Base-by-base conservation (phyloP, 2,888 invertebrate species). In the Melieria crassipennis region DNA sequence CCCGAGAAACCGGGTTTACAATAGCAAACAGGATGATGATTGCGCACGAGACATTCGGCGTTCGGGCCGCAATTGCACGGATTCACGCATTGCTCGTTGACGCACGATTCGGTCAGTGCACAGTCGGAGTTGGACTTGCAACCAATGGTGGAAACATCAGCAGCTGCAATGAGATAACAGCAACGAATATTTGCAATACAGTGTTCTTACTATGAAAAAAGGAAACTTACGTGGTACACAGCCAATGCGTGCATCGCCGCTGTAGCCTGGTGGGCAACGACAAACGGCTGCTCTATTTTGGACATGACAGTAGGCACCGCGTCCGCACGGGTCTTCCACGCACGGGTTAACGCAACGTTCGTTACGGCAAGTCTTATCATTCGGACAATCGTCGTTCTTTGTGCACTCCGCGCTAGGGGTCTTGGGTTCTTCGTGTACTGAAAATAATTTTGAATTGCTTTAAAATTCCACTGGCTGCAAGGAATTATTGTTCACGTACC, bases 21-120 rank as follows among this genome's bases (percentile, higher is more conserved):
- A 79, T 90, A 92, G 84, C 96, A 97, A 13, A 93, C 92, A 13
- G 96, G 94, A 86, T 94, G 94, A 83, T 97, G 96, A 85, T 94
- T 91, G 67, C 91, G 88, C 10, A 96, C 94, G 72, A 89, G 89
- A 83, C 97, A 97, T 78, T 94, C 93, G 5, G 96, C 92, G 81
- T 94, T 92, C 3, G 91, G 88, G 63, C 96, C 96, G 80, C 95
- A 95, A 80, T 93, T 93, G 83, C 96, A 96, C 1, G 96, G 96
- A 81, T 91, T 92, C 9, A 92, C 91, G 82, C 96, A 96, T 30
- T 90, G 88, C 50, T 90, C 89, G 81, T 95, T 96, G 67, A 95
- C 89, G 83, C 96, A 97, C 1, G 95, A 92, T 87, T 95, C 93
- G 48, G 93, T 92, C 71, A 91, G 88, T 5, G 94, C 91, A 83